Evolutionary conservation across 1,140 invertebrate genomes (phyloP), one percentile per base, ranked within the genome.

Genomic region (Venturia canescens): DNA sequence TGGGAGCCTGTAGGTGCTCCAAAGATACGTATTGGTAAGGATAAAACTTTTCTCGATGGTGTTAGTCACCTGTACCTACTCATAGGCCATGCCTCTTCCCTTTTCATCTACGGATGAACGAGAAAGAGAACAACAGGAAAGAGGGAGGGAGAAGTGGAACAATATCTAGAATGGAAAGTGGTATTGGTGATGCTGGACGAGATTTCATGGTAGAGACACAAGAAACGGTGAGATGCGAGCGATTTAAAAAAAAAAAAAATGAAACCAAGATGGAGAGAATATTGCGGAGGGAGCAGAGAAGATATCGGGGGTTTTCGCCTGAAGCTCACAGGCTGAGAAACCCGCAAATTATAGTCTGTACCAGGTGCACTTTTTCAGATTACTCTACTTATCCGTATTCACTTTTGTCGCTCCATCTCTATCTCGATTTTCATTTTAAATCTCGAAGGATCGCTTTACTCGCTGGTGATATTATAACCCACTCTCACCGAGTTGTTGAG

Each of bases 1-100:
- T 44, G 67, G 34, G 75, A 70, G 57, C 67, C 75, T 77, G 50
- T 48, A 66, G 67, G 57, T 67, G 48, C 48, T 70, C 13, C 72
- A 67, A 29, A 66, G 38, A 53, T 75, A 72, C 34, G 83, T 91
- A 79, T 84, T 89, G 82, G 90, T 92, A 88, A 90, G 89, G 89
- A 86, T 92, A 91, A 92, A 92, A 92, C 85, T 92, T 91, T 92
- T 90, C 88, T 87, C 80, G 87, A 77, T 85, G 91, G 90, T 91
- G 87, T 89, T 82, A 83, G 88, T 89, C 23, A 9, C 21, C n/a
- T 38, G 23, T 74, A 48, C 21, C 29, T 69, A 79, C 75, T 63
- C 31, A 44, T 76, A 63, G 74, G 77, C 69, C 50, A 53, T 21
- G n/a, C 78, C 63, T 71, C 66, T 78, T 26, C 34, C 31, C 29